Base-by-base conservation (phyloP, 2,113 vertebrate species). In the Callithrix jacchus region DNA sequence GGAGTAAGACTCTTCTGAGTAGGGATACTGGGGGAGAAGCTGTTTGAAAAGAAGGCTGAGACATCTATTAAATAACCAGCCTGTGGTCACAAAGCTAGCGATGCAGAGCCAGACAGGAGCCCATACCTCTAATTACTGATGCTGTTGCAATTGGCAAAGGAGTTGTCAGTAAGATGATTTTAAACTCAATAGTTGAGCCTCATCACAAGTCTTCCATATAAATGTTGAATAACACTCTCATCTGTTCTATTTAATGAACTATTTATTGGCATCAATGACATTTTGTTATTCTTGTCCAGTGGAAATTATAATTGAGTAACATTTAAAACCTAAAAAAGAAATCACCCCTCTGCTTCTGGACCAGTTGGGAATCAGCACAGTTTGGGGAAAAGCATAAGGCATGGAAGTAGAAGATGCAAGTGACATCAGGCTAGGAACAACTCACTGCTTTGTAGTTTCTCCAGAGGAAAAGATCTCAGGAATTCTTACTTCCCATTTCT, bases 211-310 rank as follows among this genome's bases (percentile, higher is more conserved):
- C 32, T 85, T 54, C 6, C 47, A 23, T 27, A 56, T 47, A 30
- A 35, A 79, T 52, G 81, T 97, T 68, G 74, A 82, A 42, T 91
- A 73, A 71, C 27, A 91, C 73, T 76, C 37, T 89, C 73, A 79
- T 89, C 58, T 92, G 73, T 76, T 89, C 68, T 40, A 10, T 42
- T 80, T 89, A 68, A 23, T 86, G 89, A 94, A 86, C 21, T 66
- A 92, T 49, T 40, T 32, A 54, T 30, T 37, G 61, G 13, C 42
- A 47, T 52, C 88, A 66, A 32, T 85, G 45, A 79, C 45, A 86
- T 80, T 83, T 90, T 87, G 8, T 88, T 82, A 74, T 86, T 93
- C 64, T 89, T 93, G 87, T 77, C 68, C 68, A 74, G 17, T 56
- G 81, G 74, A 94, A 91, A 92, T 89, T 52, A 83, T 70, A 92